A percentile compares a stretch with the other conserved stretches of the same genome.
These are phyloP conservation scores for Megamerina dolium DNA, from an alignment of 2,888 invertebrate genomes.

Conservation along the genomic window DNA sequence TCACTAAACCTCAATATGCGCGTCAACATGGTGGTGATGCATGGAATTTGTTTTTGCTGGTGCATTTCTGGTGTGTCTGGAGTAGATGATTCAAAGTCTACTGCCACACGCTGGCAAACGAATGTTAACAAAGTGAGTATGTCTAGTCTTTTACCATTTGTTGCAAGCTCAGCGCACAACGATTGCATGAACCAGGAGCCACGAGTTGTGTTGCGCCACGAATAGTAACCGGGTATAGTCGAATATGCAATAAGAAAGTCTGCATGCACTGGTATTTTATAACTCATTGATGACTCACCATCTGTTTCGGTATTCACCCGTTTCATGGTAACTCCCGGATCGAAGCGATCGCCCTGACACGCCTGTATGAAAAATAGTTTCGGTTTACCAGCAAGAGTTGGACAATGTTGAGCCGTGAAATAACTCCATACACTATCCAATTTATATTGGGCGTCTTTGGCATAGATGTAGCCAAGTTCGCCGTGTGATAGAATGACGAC, in stretches of 20 bases:
- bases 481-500: constrained; percentile 85
- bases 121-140: constrained; percentile 81
- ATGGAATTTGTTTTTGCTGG: constrained; percentile 88
- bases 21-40: constrained; percentile 87
- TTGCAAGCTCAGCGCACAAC: constrained; percentile 71
- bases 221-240: constrained; percentile 88
- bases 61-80: constrained; percentile 76
- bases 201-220: constrained; percentile 89
- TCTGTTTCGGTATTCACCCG: constrained; percentile 61
- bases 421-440: constrained; percentile 72
- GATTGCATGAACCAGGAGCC: constrained; percentile 97
- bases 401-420: constrained; percentile 78
- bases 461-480: constrained; percentile 79
- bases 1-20: constrained; percentile 65
- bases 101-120: constrained; percentile 76
- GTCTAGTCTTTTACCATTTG: constrained; percentile 68
- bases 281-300: constrained; percentile 58
- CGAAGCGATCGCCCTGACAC: constrained; percentile 83
- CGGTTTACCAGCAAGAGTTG: constrained; percentile 78
- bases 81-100: constrained; percentile 85
- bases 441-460: constrained; percentile 76
- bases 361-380: constrained; percentile 75
- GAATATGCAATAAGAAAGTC: constrained; percentile 92
- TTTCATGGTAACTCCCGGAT: constrained; percentile 64
- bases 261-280: constrained; percentile 84